phyloP scores from a whole-genome alignment of 2,797 vertebrate species.

The Tangara arthus region DNA sequence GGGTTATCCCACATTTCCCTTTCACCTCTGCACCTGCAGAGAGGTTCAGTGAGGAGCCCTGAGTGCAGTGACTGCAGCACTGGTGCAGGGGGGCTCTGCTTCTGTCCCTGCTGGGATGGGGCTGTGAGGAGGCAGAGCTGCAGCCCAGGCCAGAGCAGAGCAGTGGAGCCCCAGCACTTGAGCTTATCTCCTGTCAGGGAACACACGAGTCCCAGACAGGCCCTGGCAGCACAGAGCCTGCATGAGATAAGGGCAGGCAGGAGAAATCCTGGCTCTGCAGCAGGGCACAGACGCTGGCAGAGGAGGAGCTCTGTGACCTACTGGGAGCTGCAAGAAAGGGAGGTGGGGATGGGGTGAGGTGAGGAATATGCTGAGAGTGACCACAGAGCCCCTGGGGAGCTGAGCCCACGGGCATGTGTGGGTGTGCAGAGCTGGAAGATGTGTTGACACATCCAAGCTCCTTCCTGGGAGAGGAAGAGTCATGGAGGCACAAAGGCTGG shows the following conservation, averaged over 20 bases:
- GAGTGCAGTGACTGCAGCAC: neutral
- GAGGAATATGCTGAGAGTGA: rapidly evolving
- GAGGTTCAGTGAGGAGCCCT: neutral
- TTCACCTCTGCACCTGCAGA: neutral
- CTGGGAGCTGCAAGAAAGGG: neutral
- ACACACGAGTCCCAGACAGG: rapidly evolving
- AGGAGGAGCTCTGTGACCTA: neutral
- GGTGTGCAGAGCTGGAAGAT: neutral
- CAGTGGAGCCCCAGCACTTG: neutral
- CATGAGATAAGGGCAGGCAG: rapidly evolving
- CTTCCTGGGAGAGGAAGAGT: neutral
- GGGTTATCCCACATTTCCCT: neutral
- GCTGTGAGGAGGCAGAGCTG: neutral
- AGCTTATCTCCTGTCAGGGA: neutral
- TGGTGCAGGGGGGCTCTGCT: rapidly evolving
- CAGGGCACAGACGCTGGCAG: neutral
- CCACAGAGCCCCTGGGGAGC: neutral
- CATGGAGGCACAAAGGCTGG: neutral
- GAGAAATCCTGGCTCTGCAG: neutral
- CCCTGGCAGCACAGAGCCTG: neutral
- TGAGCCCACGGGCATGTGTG: rapidly evolving
- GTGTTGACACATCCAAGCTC: rapidly evolving
- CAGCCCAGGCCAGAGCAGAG: neutral
- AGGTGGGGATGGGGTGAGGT: neutral
- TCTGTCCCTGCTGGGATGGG: neutral